Conservation (phyloP, 2,797 vertebrate species). For the Oreochromis mossambicus region DNA sequence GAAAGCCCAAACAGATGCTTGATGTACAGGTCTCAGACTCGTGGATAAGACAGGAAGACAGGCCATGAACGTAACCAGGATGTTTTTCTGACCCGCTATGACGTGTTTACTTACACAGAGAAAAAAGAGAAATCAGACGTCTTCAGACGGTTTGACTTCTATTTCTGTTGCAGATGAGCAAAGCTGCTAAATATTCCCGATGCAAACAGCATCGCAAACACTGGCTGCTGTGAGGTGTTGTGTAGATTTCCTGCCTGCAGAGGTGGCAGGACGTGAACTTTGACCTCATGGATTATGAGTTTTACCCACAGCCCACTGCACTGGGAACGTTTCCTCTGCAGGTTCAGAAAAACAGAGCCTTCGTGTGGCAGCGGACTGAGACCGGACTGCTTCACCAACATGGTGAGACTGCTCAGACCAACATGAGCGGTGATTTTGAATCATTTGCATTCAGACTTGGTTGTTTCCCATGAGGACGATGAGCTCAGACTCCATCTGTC, state of each 20-base stretch:
- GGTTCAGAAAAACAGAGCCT: too few species aligned
- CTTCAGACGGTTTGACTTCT: not conserved
- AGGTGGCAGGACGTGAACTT: not conserved
- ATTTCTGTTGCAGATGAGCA: not conserved
- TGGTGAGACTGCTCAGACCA: not conserved
- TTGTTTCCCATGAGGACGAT: not conserved
- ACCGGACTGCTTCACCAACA: not conserved
- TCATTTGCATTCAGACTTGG: not conserved
- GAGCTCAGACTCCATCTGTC: not conserved
- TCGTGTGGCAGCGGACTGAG: not conserved
- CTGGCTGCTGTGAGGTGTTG: not conserved
- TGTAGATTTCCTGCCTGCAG: not conserved
- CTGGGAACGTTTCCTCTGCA: not conserved
- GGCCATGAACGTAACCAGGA: not conserved
- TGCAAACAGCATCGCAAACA: not conserved
- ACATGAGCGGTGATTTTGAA: not conserved
- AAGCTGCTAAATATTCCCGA: not conserved
- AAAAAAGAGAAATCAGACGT: not conserved
- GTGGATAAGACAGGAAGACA: not conserved
- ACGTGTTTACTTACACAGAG: not conserved
- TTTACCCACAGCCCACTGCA: not conserved
- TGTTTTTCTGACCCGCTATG: not conserved
- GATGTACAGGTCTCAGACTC: not conserved
- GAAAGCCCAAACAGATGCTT: not conserved
- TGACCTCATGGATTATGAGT: not conserved